Evolutionary conservation across 2,888 invertebrate genomes (phyloP), one percentile per base, ranked within the genome.

Genomic region (Eledona agricola): DNA sequence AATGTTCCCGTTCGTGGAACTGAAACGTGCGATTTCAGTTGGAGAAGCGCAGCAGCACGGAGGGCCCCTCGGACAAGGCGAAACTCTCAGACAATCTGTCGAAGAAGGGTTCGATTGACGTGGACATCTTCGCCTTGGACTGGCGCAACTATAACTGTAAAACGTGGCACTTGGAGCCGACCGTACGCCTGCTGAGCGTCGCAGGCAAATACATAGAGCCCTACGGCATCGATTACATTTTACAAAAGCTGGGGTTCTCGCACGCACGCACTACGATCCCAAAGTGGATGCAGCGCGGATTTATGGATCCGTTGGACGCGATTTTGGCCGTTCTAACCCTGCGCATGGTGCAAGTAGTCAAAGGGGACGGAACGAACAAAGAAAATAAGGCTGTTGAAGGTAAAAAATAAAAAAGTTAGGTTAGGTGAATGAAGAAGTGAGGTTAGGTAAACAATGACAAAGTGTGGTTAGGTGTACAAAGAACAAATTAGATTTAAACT

Each of bases 261-360:
- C 98, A 99, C 79, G 97, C 98, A 5, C 84, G 97, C 60, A 95
- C 93, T 61, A 99, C 99, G 47, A 99, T 99, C 72, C 99, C 99
- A 50, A 99, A 99, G 79, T 99, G 98, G 96, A 86, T 98, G 80
- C 99, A 99, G 78, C 83, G 99, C 45, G 98, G 98, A 6, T 91
- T 96, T 66, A 93, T 99, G 86, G 99, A 99, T 80, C 96, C 97
- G 0, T 79, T 97, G 43, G 98, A 99, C 79, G 93, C 93, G 74
- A 83, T 97, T 51, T 82, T 95, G 53, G 89, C 95, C 5, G 80
- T 92, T 6, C 82, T 91, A 61, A 86, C 91, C 73, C 78, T 88
- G 60, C 80, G 87, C 60, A 85, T 92, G 74, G 83, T 91, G 22
- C 72, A 73, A 45, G 72, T 75, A 5, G 72, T 76, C 1, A 73